phyloP scores from a whole-genome alignment of 2,888 invertebrate genomes.

The Chaitophorus viminalis region DNA sequence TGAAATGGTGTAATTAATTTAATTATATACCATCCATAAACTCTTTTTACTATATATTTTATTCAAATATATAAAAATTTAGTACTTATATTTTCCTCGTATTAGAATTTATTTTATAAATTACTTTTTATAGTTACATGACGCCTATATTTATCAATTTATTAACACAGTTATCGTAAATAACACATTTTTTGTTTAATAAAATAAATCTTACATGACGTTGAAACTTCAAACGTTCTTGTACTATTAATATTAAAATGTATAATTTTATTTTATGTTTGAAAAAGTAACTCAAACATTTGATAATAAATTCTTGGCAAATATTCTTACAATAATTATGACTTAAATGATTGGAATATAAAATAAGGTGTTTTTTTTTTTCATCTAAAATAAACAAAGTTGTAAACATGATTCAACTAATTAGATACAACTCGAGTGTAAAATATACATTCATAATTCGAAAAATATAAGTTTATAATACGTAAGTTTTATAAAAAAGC shows the following conservation, averaged over 20 bases:
- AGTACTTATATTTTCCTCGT: too few species aligned
- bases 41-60: too few species aligned
- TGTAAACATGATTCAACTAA: background rate
- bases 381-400: background rate
- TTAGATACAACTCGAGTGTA: background rate
- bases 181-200: background rate
- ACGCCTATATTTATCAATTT: background rate
- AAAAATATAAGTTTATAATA: too few species aligned
- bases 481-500: too few species aligned
- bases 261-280: background rate
- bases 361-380: background rate
- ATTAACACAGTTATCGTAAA: background rate
- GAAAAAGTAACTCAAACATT: background rate
- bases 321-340: background rate
- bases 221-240: conserved; percentile 22
- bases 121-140: background rate
- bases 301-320: background rate
- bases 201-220: background rate
- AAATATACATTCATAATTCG: background rate
- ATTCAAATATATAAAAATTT: too few species aligned
- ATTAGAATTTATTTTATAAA: too few species aligned
- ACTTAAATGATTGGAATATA: background rate
- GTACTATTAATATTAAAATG: conserved; percentile 13
- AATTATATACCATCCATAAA: too few species aligned
- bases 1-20: too few species aligned